Evolutionary conservation across 2,113 vertebrate species (phyloP).

Genomic region (Ardeotis arabs): DNA sequence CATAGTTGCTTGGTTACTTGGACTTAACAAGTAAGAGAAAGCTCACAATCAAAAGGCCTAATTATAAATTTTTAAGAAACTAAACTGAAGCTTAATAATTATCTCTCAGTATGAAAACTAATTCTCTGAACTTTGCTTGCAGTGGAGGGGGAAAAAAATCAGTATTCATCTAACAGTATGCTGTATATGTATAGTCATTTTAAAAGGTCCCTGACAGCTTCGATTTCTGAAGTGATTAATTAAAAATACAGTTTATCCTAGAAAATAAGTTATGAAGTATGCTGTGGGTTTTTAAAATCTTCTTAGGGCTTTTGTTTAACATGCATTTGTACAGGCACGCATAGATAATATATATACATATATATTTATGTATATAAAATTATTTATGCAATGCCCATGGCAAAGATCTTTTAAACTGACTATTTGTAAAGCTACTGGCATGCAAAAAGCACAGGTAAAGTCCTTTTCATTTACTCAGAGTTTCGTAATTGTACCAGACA

Average conservation of each 20-base stretch:
- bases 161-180: constrained; percentile 14
- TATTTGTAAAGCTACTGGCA: constrained; percentile 16
- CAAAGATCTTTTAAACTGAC: constrained; percentile 53
- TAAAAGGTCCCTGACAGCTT: constrained; percentile 40
- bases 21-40: constrained; percentile 33
- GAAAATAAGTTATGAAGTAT: background rate
- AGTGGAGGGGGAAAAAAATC: constrained; percentile 17
- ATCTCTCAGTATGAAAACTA: background rate
- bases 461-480: background rate
- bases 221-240: constrained; percentile 16
- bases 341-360: constrained; percentile 40
- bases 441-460: background rate
- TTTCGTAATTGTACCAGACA: background rate
- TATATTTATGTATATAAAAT: constrained; percentile 35
- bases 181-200: constrained; percentile 45
- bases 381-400: constrained; percentile 34
- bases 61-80: constrained; percentile 11
- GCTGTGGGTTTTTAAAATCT: constrained; percentile 7
- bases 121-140: constrained; percentile 14
- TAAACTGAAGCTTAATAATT: constrained; percentile 3
- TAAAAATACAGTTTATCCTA: constrained; percentile 20
- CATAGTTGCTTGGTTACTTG: constrained; percentile 71
- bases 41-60: background rate
- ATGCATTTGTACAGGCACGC: background rate
- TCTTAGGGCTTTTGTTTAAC: constrained; percentile 23